Conservation (phyloP, 2,797 vertebrate species). For the Danio choprae region DNA sequence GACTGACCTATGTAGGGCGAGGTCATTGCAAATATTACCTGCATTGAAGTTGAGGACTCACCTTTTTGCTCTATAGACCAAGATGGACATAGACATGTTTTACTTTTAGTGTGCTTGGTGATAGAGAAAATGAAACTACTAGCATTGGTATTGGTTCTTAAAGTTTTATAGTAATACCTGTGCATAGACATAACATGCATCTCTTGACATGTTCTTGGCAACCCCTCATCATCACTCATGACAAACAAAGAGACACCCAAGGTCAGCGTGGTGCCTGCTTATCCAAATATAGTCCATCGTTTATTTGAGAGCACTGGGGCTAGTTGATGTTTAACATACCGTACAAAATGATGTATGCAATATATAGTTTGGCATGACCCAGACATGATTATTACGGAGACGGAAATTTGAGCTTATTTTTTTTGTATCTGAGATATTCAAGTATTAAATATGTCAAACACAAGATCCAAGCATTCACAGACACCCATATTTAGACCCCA, state of each 20-base stretch:
- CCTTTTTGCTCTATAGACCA: neutral
- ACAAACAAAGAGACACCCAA: conserved; percentile 51
- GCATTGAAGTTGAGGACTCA: conserved; percentile 1
- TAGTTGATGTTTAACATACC: conserved; percentile 55
- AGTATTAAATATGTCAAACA: neutral
- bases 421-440: neutral
- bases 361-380: conserved; percentile 31
- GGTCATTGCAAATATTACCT: conserved; percentile 55
- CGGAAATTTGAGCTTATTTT: neutral
- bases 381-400: conserved; percentile 20
- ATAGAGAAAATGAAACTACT: neutral
- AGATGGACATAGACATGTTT: neutral
- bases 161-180: conserved; percentile 12
- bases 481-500: neutral
- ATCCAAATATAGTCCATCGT: conserved; percentile 46
- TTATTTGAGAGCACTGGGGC: conserved; percentile 33
- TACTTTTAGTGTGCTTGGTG: neutral
- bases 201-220: conserved; percentile 51
- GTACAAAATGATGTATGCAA: conserved; percentile 27
- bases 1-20: conserved; percentile 49
- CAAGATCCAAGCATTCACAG: neutral
- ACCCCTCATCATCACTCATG: conserved; percentile 39
- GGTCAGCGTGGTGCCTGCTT: conserved; percentile 42
- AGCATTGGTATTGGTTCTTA: conserved; percentile 12
- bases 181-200: conserved; percentile 39